Evolutionary conservation across 2,888 invertebrate species (phyloP).

Genomic region (Heliconius sara): DNA sequence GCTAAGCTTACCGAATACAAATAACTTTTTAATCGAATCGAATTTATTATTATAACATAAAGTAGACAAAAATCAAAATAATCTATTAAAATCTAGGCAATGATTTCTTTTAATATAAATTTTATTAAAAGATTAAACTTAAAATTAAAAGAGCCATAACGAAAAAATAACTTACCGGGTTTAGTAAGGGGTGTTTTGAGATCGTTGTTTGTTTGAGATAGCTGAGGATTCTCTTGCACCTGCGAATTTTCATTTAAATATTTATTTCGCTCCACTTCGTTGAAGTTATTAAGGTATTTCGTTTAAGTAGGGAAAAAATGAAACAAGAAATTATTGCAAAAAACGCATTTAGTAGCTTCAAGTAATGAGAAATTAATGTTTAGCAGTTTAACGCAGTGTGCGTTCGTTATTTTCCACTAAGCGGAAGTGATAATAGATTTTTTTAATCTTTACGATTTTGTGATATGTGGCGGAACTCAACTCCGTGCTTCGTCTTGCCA

Average conservation of each 20-base stretch:
- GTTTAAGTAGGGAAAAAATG: background rate
- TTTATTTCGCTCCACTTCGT: constrained; percentile 15
- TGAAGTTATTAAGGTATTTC: constrained; percentile 1
- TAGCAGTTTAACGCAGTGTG: too few relatives aligned
- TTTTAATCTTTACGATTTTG: background rate
- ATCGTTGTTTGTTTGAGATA: constrained; percentile 66
- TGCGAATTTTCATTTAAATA: constrained; percentile 49
- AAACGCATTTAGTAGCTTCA: background rate
- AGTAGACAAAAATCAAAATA: too few relatives aligned
- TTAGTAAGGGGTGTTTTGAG: constrained; percentile 78
- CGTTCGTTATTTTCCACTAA: background rate
- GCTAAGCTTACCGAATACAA: too few relatives aligned
- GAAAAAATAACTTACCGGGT: constrained; percentile 71
- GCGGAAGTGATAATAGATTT: background rate
- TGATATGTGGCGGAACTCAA: too few relatives aligned
- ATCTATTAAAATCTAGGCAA: too few relatives aligned
- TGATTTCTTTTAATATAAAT: background rate
- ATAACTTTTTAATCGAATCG: too few relatives aligned
- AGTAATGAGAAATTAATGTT: background rate
- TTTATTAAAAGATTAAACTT: background rate
- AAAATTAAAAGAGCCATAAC: background rate
- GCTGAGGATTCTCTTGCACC: constrained; percentile 79
- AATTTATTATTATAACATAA: too few relatives aligned
- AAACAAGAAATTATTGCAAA: background rate
- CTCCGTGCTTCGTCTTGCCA: too few relatives aligned